Conservation (phyloP, 2,797 vertebrate genomes). For the Lophotriccus pileatus region DNA sequence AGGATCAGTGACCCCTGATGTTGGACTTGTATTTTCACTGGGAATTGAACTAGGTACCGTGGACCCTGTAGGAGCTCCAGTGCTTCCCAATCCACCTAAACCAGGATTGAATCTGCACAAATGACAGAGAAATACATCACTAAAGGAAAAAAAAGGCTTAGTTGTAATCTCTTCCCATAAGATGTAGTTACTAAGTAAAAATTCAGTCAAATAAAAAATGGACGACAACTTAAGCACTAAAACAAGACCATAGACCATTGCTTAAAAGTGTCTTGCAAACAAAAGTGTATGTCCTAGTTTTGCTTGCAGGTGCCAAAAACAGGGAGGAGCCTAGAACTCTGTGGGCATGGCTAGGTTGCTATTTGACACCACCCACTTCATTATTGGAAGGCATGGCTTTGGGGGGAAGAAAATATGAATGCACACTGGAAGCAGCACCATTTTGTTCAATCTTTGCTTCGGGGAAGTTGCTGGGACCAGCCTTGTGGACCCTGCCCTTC, state of each 20-base stretch:
- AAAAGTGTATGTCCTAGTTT: background rate
- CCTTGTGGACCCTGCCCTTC: background rate
- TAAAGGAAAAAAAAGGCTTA: background rate
- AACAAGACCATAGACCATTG: background rate
- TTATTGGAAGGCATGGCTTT: rapidly evolving
- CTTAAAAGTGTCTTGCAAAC: background rate
- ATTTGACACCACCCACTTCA: background rate
- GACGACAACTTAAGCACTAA: background rate
- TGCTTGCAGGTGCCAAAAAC: background rate
- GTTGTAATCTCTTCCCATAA: background rate
- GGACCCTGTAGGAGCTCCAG: constrained; percentile 53
- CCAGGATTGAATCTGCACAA: constrained; percentile 70
- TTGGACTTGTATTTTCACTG: constrained; percentile 68
- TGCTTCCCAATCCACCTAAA: constrained; percentile 69
- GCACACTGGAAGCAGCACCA: rapidly evolving
- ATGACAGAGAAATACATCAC: background rate
- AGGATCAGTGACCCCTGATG: constrained; percentile 67
- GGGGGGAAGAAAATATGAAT: too few relatives aligned
- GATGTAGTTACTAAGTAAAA: background rate
- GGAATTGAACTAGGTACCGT: constrained; percentile 55
- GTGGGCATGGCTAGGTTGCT: rapidly evolving
- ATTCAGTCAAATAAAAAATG: background rate
- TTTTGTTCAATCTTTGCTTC: background rate
- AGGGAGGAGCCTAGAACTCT: rapidly evolving
- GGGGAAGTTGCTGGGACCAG: background rate